A percentile compares a stretch with the other conserved stretches of the same genome.
Evolutionary conservation across 2,888 invertebrate genomes (phyloP).

Genomic region (Bedellia somnulentella): DNA sequence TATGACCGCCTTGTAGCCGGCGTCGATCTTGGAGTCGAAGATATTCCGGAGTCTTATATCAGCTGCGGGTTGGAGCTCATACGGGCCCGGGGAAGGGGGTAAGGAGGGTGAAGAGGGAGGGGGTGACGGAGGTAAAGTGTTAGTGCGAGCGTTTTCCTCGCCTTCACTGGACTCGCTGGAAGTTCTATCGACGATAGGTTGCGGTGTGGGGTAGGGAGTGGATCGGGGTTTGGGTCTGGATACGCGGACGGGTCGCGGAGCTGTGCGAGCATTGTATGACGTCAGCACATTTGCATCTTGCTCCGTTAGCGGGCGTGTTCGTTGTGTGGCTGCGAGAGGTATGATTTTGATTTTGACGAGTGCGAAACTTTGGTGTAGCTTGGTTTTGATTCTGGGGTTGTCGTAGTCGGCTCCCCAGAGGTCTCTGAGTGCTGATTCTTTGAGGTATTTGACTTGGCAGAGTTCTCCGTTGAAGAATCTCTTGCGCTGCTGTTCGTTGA

Average conservation of each 20-base stretch:
- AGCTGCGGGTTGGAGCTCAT: slow-evolving; percentile 38
- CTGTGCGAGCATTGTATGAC: slow-evolving; percentile 53
- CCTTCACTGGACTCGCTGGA: slow-evolving; percentile 50
- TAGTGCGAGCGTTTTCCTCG: slow-evolving; percentile 39
- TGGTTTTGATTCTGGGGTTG: slow-evolving; percentile 45
- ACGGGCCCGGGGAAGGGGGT: slow-evolving; percentile 45
- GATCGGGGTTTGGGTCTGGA: slow-evolving; percentile 34
- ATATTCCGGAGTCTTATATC: slow-evolving; percentile 48
- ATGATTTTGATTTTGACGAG: slow-evolving; percentile 55
- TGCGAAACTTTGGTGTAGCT: slow-evolving; percentile 52
- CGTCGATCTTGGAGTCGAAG: slow-evolving; percentile 53
- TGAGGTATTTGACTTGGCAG: slow-evolving; percentile 51
- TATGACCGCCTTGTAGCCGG: slow-evolving; percentile 56
- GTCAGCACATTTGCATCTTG: slow-evolving; percentile 56
- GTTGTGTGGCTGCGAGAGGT: slow-evolving; percentile 46
- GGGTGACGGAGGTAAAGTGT: slow-evolving; percentile 40
- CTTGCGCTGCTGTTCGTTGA: slow-evolving; percentile 54
- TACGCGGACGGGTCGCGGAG: slow-evolving; percentile 39
- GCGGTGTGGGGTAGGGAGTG: slow-evolving; percentile 37
- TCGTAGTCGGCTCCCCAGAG: slow-evolving; percentile 54
- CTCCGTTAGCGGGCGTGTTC: slow-evolving; percentile 46
- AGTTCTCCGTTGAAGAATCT: slow-evolving; percentile 57
- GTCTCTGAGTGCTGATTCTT: slow-evolving; percentile 54
- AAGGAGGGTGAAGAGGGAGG: slow-evolving; percentile 48
- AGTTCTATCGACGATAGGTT: slow-evolving; percentile 25